These are phyloP conservation scores for Endomychus coccineus DNA, from an alignment of 2,888 invertebrate species.

Conservation along the genomic window DNA sequence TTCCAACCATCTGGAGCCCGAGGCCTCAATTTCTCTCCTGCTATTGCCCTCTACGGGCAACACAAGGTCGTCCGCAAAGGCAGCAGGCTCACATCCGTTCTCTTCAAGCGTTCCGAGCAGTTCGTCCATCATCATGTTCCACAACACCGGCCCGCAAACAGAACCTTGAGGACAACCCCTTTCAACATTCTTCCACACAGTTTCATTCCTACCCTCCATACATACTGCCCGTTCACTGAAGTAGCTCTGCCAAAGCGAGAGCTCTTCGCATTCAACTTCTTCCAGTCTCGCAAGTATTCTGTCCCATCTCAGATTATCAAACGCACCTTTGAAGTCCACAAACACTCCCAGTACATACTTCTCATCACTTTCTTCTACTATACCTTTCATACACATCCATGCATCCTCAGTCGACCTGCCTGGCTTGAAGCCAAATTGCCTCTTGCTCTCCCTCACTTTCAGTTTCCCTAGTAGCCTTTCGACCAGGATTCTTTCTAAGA, in stretches of 20 bases:
- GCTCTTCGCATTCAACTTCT: constrained; percentile 4
- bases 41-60: not conserved
- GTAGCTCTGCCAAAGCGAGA: constrained; percentile 7
- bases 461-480: not conserved
- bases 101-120: not conserved
- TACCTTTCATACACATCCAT: not conserved
- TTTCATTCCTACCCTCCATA: too few species aligned
- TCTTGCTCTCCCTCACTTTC: not conserved
- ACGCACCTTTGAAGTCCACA: constrained; percentile 15
- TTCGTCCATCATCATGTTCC: not conserved
- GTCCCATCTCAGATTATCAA: constrained; percentile 12
- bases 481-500: constrained; percentile 14
- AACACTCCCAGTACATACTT: constrained; percentile 14
- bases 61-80: constrained; percentile 4
- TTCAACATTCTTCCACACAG: not conserved
- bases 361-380: not conserved
- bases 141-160: not conserved
- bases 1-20: too few species aligned
- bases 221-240: too few species aligned
- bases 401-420: constrained; percentile 16
- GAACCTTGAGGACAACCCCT: constrained; percentile 3
- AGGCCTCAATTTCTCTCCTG: too few species aligned
- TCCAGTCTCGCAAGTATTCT: constrained; percentile 1
- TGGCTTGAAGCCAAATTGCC: constrained; percentile 14
- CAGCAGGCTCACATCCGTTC: not conserved